A percentile compares a stretch with the other conserved stretches of the same genome.
Conservation (phyloP, 2,888 invertebrate genomes). For the Hyles lineata region DNA sequence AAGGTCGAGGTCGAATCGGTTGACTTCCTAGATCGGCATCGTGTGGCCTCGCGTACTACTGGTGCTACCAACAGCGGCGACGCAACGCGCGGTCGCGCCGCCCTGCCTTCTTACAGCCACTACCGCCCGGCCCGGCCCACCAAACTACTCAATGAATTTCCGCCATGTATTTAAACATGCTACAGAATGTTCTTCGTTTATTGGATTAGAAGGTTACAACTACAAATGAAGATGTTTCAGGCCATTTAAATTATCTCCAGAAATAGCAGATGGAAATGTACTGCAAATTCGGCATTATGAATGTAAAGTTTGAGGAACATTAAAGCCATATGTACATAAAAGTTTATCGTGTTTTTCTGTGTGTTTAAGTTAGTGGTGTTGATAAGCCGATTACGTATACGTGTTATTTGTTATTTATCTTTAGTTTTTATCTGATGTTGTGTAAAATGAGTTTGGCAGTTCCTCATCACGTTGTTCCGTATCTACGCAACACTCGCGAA, state of each 20-base stretch:
- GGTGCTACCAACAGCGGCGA: constrained; percentile 31
- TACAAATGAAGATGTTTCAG: not conserved
- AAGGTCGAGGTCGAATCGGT: constrained; percentile 80
- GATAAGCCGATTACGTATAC: constrained; percentile 38
- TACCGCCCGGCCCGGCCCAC: constrained; percentile 6
- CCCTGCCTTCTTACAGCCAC: constrained; percentile 35
- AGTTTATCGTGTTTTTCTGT: constrained; percentile 33
- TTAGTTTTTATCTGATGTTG: constrained; percentile 54
- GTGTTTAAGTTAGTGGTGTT: constrained; percentile 25
- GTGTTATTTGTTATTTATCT: constrained; percentile 48
- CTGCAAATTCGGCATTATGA: not conserved
- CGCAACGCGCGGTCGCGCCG: constrained; percentile 48
- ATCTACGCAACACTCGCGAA: constrained; percentile 75
- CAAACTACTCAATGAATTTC: constrained; percentile 6
- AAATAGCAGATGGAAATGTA: not conserved
- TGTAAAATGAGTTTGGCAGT: constrained; percentile 57
- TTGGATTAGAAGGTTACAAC: not conserved
- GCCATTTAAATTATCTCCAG: not conserved
- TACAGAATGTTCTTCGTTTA: not conserved
- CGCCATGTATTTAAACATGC: not conserved
- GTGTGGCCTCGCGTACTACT: constrained; percentile 52
- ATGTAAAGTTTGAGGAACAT: constrained; percentile 15
- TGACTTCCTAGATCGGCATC: constrained; percentile 80
- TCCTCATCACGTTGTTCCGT: constrained; percentile 62
- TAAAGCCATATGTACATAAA: constrained; percentile 27